These are phyloP conservation scores for Dromaius novaehollandiae DNA, from an alignment of 2,113 vertebrate genomes.

Conservation along the genomic window DNA sequence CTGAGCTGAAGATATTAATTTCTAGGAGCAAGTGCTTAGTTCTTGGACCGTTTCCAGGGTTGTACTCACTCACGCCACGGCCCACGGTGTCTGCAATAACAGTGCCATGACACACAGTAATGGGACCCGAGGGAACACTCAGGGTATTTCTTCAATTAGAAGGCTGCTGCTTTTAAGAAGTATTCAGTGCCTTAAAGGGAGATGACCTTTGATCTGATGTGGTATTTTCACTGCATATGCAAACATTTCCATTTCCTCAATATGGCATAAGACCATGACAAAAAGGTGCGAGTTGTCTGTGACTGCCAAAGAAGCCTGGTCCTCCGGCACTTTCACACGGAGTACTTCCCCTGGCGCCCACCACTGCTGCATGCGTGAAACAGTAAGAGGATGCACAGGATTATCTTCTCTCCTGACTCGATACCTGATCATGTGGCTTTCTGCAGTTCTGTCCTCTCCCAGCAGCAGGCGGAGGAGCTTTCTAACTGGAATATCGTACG, in stretches of 20 bases:
- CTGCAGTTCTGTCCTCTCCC: not conserved
- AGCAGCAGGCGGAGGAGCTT: not conserved
- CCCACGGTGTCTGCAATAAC: not conserved
- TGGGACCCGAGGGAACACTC: accelerated
- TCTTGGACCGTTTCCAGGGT: not conserved
- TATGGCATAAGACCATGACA: not conserved
- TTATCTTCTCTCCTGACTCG: not conserved
- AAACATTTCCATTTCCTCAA: not conserved
- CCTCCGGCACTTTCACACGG: not conserved
- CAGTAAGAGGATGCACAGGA: not conserved
- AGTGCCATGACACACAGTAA: not conserved
- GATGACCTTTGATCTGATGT: accelerated
- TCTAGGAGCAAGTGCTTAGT: not conserved
- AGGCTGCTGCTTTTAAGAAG: not conserved
- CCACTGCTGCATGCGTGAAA: not conserved
- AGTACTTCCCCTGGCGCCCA: not conserved
- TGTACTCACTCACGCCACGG: accelerated
- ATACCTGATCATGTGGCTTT: not conserved
- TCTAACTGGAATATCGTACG: not conserved
- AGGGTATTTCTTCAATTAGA: not conserved
- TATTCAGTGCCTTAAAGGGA: not conserved
- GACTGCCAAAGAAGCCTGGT: not conserved
- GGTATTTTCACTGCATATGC: not conserved
- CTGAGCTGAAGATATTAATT: not conserved
- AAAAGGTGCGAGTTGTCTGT: not conserved